Evolutionary conservation across 2,888 invertebrate species (phyloP).

Genomic region (Iphiclides podalirius): DNA sequence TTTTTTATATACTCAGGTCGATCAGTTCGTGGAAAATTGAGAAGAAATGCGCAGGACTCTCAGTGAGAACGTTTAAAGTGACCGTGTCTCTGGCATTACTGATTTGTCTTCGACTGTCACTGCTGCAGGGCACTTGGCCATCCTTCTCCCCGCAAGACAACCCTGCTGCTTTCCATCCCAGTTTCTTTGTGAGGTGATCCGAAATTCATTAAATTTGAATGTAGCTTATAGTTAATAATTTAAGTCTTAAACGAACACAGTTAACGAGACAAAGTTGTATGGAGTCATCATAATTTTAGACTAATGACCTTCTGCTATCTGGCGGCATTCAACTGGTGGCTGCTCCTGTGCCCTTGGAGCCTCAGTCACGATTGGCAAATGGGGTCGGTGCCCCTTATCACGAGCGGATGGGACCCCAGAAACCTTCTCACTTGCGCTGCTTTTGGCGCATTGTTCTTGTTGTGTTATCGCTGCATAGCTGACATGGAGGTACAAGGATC

Average conservation of each 20-base stretch:
- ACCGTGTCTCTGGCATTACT: slow-evolving; percentile 84
- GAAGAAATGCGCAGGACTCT: slow-evolving; percentile 74
- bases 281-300: slow-evolving; percentile 72
- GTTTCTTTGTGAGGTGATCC: slow-evolving; percentile 87
- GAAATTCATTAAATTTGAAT: too few relatives aligned
- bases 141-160: slow-evolving; percentile 92
- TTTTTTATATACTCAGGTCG: too few relatives aligned
- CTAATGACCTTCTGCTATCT: slow-evolving; percentile 90
- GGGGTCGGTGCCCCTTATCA: slow-evolving; percentile 90
- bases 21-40: slow-evolving; percentile 62
- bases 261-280: slow-evolving; percentile 35
- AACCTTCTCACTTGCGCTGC: slow-evolving; percentile 87
- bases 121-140: slow-evolving; percentile 89
- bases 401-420: slow-evolving; percentile 83
- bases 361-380: slow-evolving; percentile 95
- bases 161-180: slow-evolving; percentile 90
- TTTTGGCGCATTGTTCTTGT: slow-evolving; percentile 81
- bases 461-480: slow-evolving; percentile 82
- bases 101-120: slow-evolving; percentile 84
- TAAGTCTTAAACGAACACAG: too few relatives aligned
- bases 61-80: slow-evolving; percentile 82
- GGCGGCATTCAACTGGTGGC: slow-evolving; percentile 90
- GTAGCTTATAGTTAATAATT: too few relatives aligned
- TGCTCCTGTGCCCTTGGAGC: slow-evolving; percentile 88
- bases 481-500: slow-evolving; percentile 88